Percentiles rank a stretch among this genome's conserved stretches.
phyloP scores from a whole-genome alignment of 2,888 invertebrate genomes.

The Philereme vetulata region DNA sequence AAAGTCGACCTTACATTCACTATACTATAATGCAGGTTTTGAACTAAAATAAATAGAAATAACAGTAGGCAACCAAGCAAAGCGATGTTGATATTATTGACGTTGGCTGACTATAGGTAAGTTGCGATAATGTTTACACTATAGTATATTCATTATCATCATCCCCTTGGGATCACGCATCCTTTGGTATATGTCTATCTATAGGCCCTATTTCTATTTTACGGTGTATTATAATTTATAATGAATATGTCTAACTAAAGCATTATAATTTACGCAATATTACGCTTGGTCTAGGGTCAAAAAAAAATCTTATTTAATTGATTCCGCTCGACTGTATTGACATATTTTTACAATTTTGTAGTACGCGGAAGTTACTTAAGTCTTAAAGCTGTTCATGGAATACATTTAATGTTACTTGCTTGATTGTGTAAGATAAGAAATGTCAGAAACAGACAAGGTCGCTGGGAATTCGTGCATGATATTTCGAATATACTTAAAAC shows the following conservation, averaged over 20 bases:
- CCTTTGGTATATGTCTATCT: too few species aligned
- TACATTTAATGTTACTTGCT: conserved; percentile 19
- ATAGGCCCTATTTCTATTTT: too few species aligned
- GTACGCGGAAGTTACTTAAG: conserved; percentile 21
- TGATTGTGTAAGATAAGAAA: conserved; percentile 27
- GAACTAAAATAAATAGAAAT: background rate
- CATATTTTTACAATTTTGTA: conserved; percentile 13
- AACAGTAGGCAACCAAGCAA: too few species aligned
- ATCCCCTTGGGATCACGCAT: too few species aligned
- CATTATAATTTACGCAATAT: too few species aligned
- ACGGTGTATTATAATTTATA: too few species aligned
- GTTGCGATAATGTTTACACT: too few species aligned
- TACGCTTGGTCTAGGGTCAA: background rate
- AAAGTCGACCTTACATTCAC: conserved; percentile 69
- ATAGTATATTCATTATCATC: too few species aligned
- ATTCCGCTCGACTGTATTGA: conserved; percentile 5
- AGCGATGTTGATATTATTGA: too few species aligned
- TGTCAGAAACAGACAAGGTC: conserved; percentile 23
- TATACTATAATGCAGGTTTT: conserved; percentile 12
- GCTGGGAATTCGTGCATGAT: conserved; percentile 8
- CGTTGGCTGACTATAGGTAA: too few species aligned
- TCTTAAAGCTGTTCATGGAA: conserved; percentile 15
- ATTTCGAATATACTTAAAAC: conserved; percentile 4
- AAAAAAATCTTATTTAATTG: conserved; percentile 16
- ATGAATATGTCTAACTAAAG: too few species aligned